Percentiles rank a stretch among this genome's conserved stretches.
Evolutionary conservation across 2,888 invertebrate genomes (phyloP).

Genomic region (Epirrhoe tristata): DNA sequence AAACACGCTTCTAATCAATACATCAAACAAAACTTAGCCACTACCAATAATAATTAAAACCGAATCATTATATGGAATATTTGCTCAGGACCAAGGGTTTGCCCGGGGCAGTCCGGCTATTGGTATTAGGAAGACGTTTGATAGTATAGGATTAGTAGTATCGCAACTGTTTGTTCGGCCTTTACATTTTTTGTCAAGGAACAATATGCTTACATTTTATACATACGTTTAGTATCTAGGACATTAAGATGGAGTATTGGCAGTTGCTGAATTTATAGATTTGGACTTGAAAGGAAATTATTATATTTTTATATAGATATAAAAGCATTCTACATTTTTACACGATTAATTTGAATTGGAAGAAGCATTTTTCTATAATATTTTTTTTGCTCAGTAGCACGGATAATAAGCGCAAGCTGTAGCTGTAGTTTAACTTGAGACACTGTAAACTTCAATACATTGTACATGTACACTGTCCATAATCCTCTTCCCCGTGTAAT

Average conservation of each 20-base stretch:
- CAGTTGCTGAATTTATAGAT: too few relatives aligned
- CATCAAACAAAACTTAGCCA: conserved; percentile 83
- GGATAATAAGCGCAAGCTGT: too few relatives aligned
- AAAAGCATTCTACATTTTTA: too few relatives aligned
- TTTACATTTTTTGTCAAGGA: too few relatives aligned
- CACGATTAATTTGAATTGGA: too few relatives aligned
- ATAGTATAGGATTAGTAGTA: conserved; percentile 9
- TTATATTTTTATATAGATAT: too few relatives aligned
- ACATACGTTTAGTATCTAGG: too few relatives aligned
- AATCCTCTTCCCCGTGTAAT: conserved; percentile 71
- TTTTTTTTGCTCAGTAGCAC: too few relatives aligned
- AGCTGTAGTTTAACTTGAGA: neutral
- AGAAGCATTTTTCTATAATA: too few relatives aligned
- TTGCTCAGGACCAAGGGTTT: conserved; percentile 79
- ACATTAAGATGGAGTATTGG: too few relatives aligned
- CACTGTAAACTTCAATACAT: conserved; percentile 5
- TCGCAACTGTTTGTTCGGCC: neutral
- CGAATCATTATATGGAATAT: conserved; percentile 83
- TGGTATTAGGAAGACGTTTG: conserved; percentile 18
- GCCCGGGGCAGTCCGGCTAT: conserved; percentile 63
- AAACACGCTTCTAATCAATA: conserved; percentile 84
- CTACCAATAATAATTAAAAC: conserved; percentile 85
- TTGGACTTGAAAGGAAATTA: too few relatives aligned
- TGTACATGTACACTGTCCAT: conserved; percentile 23
- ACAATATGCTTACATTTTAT: too few relatives aligned